Evolutionary conservation across 2,797 vertebrate species (phyloP), one percentile per base, ranked within the genome.

Genomic region (Hephaestus fuliginosus): DNA sequence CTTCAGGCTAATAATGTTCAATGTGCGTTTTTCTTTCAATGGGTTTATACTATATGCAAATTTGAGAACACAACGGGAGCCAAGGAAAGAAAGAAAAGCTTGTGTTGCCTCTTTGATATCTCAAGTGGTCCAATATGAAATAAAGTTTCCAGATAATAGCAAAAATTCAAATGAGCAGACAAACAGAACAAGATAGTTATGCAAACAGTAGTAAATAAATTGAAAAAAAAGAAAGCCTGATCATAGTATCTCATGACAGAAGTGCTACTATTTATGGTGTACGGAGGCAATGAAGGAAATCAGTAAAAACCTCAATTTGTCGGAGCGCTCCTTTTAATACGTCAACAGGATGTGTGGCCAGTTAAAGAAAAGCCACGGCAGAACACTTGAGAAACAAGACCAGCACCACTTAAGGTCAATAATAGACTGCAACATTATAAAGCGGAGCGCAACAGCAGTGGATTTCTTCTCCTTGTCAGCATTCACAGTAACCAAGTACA

Each of bases 351-450:
- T n/a, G 17, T 60, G 55, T 5, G 52, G 33, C 14, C 44, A 48
- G 55, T 67, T 20, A 82, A 70, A 36, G 28, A 64, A 53, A 77
- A 30, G 67, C 68, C 70, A 60, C 14, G 49, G 48, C 61, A 66
- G 46, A 36, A 78, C 20, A 55, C 25, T 10, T 5, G 22, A 51
- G 46, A 43, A 13, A 72, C 28, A 66, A 57, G 25, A 80, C 39
- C 43, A 74, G 36, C 5, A 17, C 9, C 22, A 25, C 15, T 78
- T 22, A 17, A 60, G 22, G 43, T 63, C 64, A 72, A 46, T 57
- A 57, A 52, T 0, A 44, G 48, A n/a, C 39, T 55, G 41, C 4
- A 55, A 51, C 13, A 33, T 60, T 41, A 62, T 36, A 17, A 61
- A 79, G 36, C 4, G 36, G 36, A 33, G 5, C 28, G 60, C 13